Evolutionary conservation across 2,888 invertebrate species (phyloP).

Genomic region (Pardosa pseudoannulata): DNA sequence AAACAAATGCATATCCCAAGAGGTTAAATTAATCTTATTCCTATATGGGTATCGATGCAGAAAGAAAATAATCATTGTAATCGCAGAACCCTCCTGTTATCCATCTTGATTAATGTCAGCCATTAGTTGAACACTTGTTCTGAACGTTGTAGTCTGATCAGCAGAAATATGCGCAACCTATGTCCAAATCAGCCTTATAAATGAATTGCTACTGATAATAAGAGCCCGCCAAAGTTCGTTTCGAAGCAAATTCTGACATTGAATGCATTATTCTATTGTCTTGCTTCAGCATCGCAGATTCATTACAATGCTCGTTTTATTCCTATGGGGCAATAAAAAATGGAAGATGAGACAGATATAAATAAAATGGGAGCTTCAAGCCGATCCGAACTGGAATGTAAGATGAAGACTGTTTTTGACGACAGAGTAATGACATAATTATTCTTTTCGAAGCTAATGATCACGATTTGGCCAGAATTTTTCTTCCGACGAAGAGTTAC

Average conservation of each 20-base stretch:
- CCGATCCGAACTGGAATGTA: too few relatives aligned
- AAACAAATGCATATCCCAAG: background rate
- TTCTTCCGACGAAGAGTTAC: too few relatives aligned
- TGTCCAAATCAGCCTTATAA: constrained; percentile 21
- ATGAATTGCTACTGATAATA: constrained; percentile 22
- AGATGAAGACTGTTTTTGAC: too few relatives aligned
- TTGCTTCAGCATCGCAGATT: background rate
- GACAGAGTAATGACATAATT: too few relatives aligned
- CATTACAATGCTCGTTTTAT: background rate
- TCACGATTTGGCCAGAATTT: too few relatives aligned
- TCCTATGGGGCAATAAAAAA: background rate
- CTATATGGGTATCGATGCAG: background rate
- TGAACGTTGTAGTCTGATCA: constrained; percentile 1
- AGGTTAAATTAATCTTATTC: constrained; percentile 11
- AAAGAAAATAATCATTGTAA: constrained; percentile 14
- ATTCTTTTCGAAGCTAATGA: too few relatives aligned
- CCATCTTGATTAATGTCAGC: constrained; percentile 28
- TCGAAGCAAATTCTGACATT: background rate
- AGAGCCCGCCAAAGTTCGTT: background rate
- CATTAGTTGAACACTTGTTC: constrained; percentile 12
- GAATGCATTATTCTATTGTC: background rate
- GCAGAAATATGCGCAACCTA: constrained; percentile 16
- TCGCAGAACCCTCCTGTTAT: background rate
- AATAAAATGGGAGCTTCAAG: too few relatives aligned
- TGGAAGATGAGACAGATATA: background rate